Evolutionary conservation across 2,888 invertebrate genomes (phyloP).

Genomic region (Eudemis profundana): DNA sequence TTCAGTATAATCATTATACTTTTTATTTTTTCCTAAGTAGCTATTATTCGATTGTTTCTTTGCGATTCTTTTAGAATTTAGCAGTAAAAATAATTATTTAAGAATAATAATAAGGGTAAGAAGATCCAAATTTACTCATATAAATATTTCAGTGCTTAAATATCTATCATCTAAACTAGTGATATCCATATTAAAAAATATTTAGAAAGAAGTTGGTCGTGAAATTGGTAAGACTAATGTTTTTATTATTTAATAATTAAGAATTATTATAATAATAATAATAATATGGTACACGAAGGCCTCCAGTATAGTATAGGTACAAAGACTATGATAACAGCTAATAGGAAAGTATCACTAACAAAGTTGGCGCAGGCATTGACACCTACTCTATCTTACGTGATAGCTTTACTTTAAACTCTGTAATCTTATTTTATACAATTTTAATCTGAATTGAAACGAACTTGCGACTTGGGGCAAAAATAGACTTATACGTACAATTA

Average conservation of each 20-base stretch:
- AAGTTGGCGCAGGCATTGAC: constrained; percentile 51
- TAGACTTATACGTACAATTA: background rate
- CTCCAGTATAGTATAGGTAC: constrained; percentile 75
- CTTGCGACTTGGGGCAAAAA: background rate
- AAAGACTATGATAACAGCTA: constrained; percentile 59
- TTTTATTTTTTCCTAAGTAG: background rate
- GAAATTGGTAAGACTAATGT: constrained; percentile 61
- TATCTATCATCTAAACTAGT: constrained; percentile 35
- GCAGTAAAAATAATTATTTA: background rate
- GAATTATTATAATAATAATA: constrained; percentile 55
- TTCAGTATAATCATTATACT: too few species aligned
- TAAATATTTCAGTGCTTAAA: constrained; percentile 31
- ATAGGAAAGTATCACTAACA: constrained; percentile 69
- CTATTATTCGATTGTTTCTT: background rate
- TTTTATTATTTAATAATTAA: constrained; percentile 56
- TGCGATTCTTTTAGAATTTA: background rate
- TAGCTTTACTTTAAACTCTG: constrained; percentile 9
- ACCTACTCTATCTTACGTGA: constrained; percentile 35
- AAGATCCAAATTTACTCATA: constrained; percentile 9
- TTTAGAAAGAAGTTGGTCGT: constrained; percentile 75
- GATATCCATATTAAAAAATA: constrained; percentile 49
- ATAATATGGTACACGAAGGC: constrained; percentile 75
- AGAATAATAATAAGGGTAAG: background rate
- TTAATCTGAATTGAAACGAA: background rate
- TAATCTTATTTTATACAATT: constrained; percentile 11